Evolutionary conservation across 2,888 invertebrate species (phyloP), one percentile per base, ranked within the genome.

Genomic region (Eristalinus aeneus): DNA sequence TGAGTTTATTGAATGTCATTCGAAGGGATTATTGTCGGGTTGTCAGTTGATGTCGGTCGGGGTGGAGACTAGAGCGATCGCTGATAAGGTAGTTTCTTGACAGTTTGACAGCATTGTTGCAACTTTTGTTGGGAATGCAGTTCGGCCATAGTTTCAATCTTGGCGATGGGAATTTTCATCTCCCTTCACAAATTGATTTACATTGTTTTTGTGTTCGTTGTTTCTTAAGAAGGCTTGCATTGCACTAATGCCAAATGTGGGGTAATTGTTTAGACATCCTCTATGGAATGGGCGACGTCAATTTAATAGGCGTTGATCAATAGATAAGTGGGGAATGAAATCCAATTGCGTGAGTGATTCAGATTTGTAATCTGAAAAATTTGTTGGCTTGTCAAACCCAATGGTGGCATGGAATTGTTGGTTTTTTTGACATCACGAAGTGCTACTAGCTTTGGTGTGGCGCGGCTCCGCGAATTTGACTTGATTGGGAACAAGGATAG

Each of bases 1-100:
- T 71, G 46, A 22, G 34, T 39, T 65, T 27, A 31, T 31, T 39
- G 31, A 39, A 75, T 67, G 46, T 46, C 46, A 46, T 46, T 46
- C 12, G 4, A 4, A 2, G 39, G 39, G 39, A 12, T 4, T 39
- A 39, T 39, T n/a, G 39, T 39, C 39, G 39, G 46, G 4, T 16
- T 46, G 46, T 8, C 39, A 16, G 27, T 27, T 16, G 46, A n/a
- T 46, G 46, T 46, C 46, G 8, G 16, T 5, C n/a, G 5, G 46
- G 46, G 46, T 46, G 46, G 46, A 46, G 46, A 46, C 46, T 46
- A 8, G 5, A 27, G 46, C 46, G 16, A 46, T 46, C 16, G 46
- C 16, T 16, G 46, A 46, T 46, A 46, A 46, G 46, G 46, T 16
- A 8, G 46, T 46, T 16, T 16, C 46, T 16, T 46, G 46, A 16